Conservation (phyloP, 1,140 invertebrate species). For the Microvelia longipes region DNA sequence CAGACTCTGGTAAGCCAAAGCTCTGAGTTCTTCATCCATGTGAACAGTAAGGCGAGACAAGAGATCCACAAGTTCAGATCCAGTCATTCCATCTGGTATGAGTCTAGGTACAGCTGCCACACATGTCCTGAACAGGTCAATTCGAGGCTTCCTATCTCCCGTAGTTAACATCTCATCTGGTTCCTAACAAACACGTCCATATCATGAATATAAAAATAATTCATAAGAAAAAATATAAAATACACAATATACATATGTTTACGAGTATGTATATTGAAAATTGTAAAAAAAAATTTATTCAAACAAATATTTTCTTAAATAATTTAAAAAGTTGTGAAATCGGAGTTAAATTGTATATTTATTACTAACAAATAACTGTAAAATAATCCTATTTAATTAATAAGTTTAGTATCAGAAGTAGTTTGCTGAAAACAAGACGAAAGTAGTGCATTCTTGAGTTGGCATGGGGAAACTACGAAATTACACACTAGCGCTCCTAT, state of each 20-base stretch:
- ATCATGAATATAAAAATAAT: background rate
- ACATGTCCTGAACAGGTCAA: conserved; percentile 95
- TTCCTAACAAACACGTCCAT: conserved; percentile 35
- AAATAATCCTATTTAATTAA: too few species aligned
- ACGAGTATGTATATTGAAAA: too few species aligned
- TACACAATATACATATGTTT: background rate
- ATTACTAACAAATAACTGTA: too few species aligned
- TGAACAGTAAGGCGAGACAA: conserved; percentile 80
- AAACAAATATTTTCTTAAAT: too few species aligned
- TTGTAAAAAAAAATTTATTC: too few species aligned
- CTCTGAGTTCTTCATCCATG: conserved; percentile 79
- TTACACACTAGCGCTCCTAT: too few species aligned
- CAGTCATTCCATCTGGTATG: conserved; percentile 92
- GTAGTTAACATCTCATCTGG: conserved; percentile 83
- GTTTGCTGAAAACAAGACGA: too few species aligned
- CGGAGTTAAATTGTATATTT: too few species aligned
- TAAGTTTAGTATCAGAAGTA: too few species aligned
- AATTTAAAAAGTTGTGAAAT: too few species aligned
- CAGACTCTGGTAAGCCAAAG: conserved; percentile 84
- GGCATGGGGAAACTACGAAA: too few species aligned
- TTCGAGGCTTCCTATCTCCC: conserved; percentile 92
- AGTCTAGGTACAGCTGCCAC: conserved; percentile 93
- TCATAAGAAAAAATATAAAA: background rate
- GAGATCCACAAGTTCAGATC: conserved; percentile 83
- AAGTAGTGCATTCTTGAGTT: too few species aligned